phyloP scores from a whole-genome alignment of 2,888 invertebrate genomes.

The Aporophyla nigra region DNA sequence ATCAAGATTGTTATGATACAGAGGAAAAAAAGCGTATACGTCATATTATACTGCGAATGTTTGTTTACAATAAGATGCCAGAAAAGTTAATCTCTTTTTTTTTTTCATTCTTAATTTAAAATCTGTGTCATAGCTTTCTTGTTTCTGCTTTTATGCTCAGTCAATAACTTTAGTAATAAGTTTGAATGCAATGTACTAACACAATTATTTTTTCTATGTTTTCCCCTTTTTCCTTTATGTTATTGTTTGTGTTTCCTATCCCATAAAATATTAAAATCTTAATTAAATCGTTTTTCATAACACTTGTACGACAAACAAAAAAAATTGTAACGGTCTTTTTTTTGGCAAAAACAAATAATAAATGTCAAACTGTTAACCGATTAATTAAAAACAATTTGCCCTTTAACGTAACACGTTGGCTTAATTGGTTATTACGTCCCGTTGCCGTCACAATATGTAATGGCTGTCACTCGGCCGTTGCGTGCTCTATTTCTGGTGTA shows the following conservation, averaged over 20 bases:
- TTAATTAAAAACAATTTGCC: slow-evolving; percentile 78
- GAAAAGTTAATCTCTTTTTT: not conserved
- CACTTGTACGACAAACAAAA: not conserved
- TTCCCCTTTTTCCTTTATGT: slow-evolving; percentile 70
- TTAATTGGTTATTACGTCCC: slow-evolving; percentile 85
- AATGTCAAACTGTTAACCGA: slow-evolving; percentile 50
- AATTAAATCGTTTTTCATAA: not conserved
- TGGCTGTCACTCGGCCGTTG: slow-evolving; percentile 74
- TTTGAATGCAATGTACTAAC: slow-evolving; percentile 77
- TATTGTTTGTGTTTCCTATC: slow-evolving; percentile 73
- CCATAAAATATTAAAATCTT: not conserved
- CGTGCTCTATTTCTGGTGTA: slow-evolving; percentile 80
- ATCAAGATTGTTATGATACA: slow-evolving; percentile 32
- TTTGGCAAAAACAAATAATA: slow-evolving; percentile 1
- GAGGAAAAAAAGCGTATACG: not conserved
- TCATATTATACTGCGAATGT: not conserved
- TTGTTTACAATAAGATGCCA: slow-evolving; percentile 27
- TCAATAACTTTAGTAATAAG: slow-evolving; percentile 60
- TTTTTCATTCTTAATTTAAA: not conserved
- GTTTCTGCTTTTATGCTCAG: slow-evolving; percentile 39
- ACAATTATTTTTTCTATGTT: slow-evolving; percentile 72
- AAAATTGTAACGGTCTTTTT: too few species aligned
- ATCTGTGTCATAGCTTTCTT: slow-evolving; percentile 28
- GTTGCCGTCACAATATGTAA: slow-evolving; percentile 69
- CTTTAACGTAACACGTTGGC: slow-evolving; percentile 71